Evolutionary conservation across 2,113 vertebrate genomes (phyloP).

Genomic region (Centropus unirufus): DNA sequence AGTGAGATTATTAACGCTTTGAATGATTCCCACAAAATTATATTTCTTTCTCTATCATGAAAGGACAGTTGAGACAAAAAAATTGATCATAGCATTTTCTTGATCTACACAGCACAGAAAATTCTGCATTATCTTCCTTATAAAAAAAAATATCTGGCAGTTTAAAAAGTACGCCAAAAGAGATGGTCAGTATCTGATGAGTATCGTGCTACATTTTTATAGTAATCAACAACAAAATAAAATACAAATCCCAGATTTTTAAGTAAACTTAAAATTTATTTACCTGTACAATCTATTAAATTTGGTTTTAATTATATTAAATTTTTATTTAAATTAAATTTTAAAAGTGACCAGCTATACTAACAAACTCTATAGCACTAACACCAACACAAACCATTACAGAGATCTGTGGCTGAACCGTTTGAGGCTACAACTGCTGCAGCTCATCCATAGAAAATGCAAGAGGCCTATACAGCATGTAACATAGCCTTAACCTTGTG

Average conservation of each 20-base stretch:
- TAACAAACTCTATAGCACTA: neutral
- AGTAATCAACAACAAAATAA: neutral
- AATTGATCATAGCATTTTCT: neutral
- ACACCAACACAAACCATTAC: neutral
- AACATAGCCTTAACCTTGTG: neutral
- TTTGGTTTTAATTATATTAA: neutral
- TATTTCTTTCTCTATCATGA: constrained; percentile 14
- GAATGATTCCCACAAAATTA: constrained; percentile 16
- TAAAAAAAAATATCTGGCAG: neutral
- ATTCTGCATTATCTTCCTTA: neutral
- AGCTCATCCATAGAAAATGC: neutral
- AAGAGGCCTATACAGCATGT: neutral
- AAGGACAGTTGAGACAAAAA: constrained; percentile 4
- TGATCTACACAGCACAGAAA: neutral
- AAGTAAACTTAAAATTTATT: neutral
- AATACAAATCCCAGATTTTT: neutral
- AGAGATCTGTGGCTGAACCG: neutral
- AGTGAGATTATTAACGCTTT: neutral
- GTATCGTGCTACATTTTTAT: neutral
- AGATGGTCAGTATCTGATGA: neutral
- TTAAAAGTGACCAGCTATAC: neutral
- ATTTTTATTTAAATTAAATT: neutral
- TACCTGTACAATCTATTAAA: neutral
- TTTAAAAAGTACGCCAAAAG: neutral
- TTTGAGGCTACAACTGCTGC: neutral